Conservation (phyloP, 2,888 invertebrate species). For the Lagria hirta region DNA sequence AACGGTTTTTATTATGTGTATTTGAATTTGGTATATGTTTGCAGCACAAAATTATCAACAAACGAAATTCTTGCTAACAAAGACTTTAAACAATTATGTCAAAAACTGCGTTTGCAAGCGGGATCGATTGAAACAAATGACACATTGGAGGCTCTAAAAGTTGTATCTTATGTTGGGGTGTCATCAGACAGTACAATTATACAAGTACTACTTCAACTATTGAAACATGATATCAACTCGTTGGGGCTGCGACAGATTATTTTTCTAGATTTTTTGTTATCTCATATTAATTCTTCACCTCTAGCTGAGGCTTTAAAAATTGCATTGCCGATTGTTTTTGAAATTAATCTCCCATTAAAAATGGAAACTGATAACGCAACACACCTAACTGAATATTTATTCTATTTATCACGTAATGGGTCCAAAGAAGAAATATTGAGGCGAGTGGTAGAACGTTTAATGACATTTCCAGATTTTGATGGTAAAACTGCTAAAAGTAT, state of each 20-base stretch:
- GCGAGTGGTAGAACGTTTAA: slow-evolving; percentile 58
- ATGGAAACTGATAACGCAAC: slow-evolving; percentile 59
- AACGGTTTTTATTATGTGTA: no score
- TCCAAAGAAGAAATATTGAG: slow-evolving; percentile 58
- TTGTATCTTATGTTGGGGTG: slow-evolving; percentile 61
- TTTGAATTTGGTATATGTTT: no score
- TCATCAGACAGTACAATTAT: slow-evolving; percentile 61
- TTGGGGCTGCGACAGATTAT: slow-evolving; percentile 63
- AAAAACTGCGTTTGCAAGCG: slow-evolving; percentile 58
- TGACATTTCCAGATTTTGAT: slow-evolving; percentile 49
- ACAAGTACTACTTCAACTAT: slow-evolving; percentile 64
- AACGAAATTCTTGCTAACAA: slow-evolving; percentile 58
- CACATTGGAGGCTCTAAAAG: slow-evolving; percentile 62
- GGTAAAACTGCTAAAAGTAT: slow-evolving; percentile 56
- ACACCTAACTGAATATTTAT: slow-evolving; percentile 58
- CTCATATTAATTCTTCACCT: slow-evolving; percentile 57
- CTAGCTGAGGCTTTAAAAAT: slow-evolving; percentile 65
- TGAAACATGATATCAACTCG: slow-evolving; percentile 63
- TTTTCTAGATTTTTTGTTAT: slow-evolving; percentile 63
- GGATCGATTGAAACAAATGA: slow-evolving; percentile 59
- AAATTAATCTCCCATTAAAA: slow-evolving; percentile 62
- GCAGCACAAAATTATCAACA: slow-evolving; percentile 49
- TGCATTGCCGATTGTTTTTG: slow-evolving; percentile 68
- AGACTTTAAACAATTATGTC: slow-evolving; percentile 62
- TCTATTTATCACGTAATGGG: slow-evolving; percentile 57